Evolutionary conservation across 2,888 invertebrate species (phyloP).

Genomic region (Zhengitettix transpicula): DNA sequence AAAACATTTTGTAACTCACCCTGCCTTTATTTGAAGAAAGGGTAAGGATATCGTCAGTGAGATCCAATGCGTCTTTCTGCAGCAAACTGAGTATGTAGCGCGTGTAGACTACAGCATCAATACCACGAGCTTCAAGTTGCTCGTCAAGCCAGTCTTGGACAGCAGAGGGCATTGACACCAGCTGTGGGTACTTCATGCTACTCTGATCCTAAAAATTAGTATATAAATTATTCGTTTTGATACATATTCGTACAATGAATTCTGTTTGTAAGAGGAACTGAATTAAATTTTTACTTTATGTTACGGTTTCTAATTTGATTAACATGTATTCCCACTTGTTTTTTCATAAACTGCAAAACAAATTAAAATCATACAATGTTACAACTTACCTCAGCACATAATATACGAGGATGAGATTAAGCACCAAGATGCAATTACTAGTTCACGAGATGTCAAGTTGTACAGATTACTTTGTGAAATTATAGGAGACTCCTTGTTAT

Average conservation of each 20-base stretch:
- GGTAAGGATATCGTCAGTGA: slow-evolving; percentile 17
- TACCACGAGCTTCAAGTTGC: slow-evolving; percentile 57
- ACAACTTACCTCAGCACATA: slow-evolving; percentile 9
- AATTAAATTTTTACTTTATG: neutral
- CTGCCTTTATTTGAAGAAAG: slow-evolving; percentile 32
- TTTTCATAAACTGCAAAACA: no score
- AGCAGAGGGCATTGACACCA: slow-evolving; percentile 43
- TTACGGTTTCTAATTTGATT: neutral
- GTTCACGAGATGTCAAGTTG: slow-evolving; percentile 8
- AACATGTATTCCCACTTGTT: neutral
- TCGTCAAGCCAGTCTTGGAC: slow-evolving; percentile 60
- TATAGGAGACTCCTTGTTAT: neutral
- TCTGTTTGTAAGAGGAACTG: neutral
- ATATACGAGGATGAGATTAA: neutral
- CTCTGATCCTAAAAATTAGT: slow-evolving; percentile 17
- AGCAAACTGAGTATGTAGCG: slow-evolving; percentile 47
- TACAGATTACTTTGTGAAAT: neutral
- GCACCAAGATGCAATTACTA: neutral
- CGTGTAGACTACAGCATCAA: slow-evolving; percentile 51
- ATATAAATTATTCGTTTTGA: neutral
- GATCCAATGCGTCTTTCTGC: slow-evolving; percentile 29
- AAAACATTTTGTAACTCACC: slow-evolving; percentile 20
- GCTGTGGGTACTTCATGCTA: slow-evolving; percentile 43
- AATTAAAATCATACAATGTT: neutral
- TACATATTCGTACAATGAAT: neutral